Base-by-base conservation (phyloP, 2,797 vertebrate genomes). In the Malurus leucopterus region DNA sequence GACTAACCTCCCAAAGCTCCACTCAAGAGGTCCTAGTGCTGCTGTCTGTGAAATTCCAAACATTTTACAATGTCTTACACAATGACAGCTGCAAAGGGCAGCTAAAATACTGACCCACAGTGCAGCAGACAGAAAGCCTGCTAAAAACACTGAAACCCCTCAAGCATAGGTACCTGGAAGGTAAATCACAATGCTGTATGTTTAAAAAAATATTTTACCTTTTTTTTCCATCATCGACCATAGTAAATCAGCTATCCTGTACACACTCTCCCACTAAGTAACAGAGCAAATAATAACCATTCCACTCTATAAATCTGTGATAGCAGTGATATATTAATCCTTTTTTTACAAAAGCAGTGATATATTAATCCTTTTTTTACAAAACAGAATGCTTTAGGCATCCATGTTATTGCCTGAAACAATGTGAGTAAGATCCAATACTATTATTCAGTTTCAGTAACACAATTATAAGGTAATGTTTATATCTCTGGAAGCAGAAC, bases 401-500 rank as follows among this genome's bases (percentile, higher is more conserved):
- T 23, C n/a, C 5, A 9, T 13, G 11, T 13, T 58, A 61, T 2
- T 73, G 72, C 58, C 50, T 12, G 4, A 83, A 80, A 89, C 55
- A 89, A 89, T 26, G 15, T 1, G 3, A 81, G 26, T 44, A 49
- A 74, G 91, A 72, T 0, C 4, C 11, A 53, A 30, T 12, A 53
- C 11, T 40, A 38, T 8, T 69, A 63, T 15, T 84, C 34, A 47
- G 11, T 78, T 83, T 87, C 49, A 78, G 2, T 58, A 91, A 80
- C 30, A 67, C 32, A 14, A 76, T 54, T 78, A 64, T 91, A 82
- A 95, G 43, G 55, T 86, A 73, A 92, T 80, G 73, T 78, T 95
- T 92, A 62, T 49, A n/a, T 5, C 20, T 26, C 34, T 93, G 55
- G 70, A 87, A 90, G 41, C 59, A 72, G 55, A 85, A 36, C 62